These are phyloP conservation scores for Nomada goodeniana DNA, from an alignment of 2,888 invertebrate species.

Conservation along the genomic window DNA sequence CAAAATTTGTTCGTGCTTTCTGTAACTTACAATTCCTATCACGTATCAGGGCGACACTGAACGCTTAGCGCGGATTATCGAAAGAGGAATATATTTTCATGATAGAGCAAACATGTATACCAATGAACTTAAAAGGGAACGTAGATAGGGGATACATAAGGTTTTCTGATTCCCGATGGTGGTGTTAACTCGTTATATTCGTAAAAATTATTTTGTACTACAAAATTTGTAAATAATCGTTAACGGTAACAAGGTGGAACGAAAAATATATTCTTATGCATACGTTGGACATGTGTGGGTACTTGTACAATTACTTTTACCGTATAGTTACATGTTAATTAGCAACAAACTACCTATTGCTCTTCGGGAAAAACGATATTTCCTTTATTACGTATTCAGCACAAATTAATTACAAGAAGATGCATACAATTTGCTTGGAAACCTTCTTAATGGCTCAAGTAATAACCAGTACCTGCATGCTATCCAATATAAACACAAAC, in stretches of 20 bases:
- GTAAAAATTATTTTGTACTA: constrained; percentile 63
- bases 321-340: no score
- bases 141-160: constrained; percentile 36
- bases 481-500: constrained; percentile 19
- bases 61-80: constrained; percentile 20
- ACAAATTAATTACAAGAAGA: neutral
- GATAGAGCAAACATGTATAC: constrained; percentile 49
- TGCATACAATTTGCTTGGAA: no score
- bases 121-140: constrained; percentile 26
- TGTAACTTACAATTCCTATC: constrained; percentile 30
- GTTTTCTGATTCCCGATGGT: constrained; percentile 13
- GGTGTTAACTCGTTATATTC: constrained; percentile 48
- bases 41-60: constrained; percentile 38
- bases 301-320: constrained; percentile 10
- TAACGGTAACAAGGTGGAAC: constrained; percentile 32
- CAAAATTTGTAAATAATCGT: constrained; percentile 61
- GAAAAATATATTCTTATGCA: constrained; percentile 7
- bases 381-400: neutral
- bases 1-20: constrained; percentile 21
- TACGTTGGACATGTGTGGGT: constrained; percentile 32
- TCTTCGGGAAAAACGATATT: no score
- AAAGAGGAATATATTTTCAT: constrained; percentile 56
- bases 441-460: neutral
- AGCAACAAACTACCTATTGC: no score
- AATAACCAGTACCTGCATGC: constrained; percentile 17